Percentiles rank a stretch among this genome's conserved stretches.
These are phyloP conservation scores for Piprites chloris DNA, from an alignment of 2,113 vertebrate species.

Conservation along the genomic window DNA sequence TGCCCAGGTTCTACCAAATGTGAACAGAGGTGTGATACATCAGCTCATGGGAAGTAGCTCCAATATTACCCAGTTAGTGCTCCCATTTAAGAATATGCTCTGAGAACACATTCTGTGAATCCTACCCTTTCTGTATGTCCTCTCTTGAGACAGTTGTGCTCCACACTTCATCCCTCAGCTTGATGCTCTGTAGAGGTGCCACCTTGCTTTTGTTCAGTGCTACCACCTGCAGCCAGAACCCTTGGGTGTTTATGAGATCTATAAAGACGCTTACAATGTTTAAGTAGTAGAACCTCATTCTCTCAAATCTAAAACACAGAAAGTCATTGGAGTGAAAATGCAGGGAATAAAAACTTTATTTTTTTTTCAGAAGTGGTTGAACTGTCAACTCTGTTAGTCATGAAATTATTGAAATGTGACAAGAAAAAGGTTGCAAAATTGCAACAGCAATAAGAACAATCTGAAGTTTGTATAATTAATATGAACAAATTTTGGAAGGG, in stretches of 20 bases:
- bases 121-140: not conserved
- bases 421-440: not conserved
- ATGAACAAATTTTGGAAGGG: not conserved
- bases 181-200: not conserved
- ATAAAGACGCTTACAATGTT: fast-evolving
- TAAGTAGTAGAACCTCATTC: not conserved
- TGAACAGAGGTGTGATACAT: not conserved
- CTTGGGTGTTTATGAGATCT: not conserved
- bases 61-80: not conserved
- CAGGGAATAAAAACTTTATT: not conserved
- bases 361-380: not conserved
- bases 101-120: not conserved
- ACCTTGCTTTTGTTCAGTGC: not conserved
- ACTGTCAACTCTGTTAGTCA: not conserved
- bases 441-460: not conserved
- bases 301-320: not conserved
- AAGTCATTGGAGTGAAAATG: not conserved
- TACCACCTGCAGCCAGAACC: not conserved
- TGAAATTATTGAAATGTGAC: not conserved
- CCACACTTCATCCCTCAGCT: not conserved
- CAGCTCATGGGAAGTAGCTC: not conserved
- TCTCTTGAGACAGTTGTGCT: not conserved
- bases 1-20: not conserved
- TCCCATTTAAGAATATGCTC: not conserved
- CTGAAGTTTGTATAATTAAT: not conserved